Evolutionary conservation across 2,888 invertebrate genomes (phyloP).

Genomic region (Colletes collaris): DNA sequence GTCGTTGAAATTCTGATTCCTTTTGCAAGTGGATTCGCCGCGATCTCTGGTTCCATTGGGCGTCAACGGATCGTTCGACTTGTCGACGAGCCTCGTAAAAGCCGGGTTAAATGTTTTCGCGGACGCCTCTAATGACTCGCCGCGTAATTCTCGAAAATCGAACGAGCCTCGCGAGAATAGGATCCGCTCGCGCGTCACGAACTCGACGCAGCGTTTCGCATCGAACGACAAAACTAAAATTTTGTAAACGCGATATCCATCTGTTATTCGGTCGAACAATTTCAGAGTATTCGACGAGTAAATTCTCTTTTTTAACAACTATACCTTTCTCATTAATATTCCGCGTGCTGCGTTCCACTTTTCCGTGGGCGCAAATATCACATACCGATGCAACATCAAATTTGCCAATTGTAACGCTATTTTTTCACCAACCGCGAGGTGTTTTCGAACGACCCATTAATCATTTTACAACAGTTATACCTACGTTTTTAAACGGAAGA

Average conservation of each 20-base stretch:
- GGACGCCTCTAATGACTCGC: slow-evolving; percentile 3
- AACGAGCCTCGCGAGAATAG: neutral
- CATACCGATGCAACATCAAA: no score
- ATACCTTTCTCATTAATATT: neutral
- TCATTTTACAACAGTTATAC: no score
- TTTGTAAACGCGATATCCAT: no score
- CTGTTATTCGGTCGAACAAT: neutral
- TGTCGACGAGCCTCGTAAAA: slow-evolving; percentile 6
- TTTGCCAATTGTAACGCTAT: no score
- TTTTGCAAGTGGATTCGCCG: slow-evolving; percentile 58
- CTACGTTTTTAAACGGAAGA: no score
- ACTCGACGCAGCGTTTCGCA: neutral
- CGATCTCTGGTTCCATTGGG: slow-evolving; percentile 33
- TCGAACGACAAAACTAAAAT: neutral
- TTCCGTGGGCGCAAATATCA: no score
- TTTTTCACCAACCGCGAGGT: no score
- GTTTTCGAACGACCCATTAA: no score
- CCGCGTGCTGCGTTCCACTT: no score
- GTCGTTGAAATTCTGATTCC: slow-evolving; percentile 57
- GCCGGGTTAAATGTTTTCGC: slow-evolving; percentile 35
- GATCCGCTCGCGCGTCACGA: neutral
- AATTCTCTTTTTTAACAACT: neutral
- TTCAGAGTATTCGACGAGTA: neutral
- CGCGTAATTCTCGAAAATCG: slow-evolving; percentile 28
- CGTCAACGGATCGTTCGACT: slow-evolving; percentile 33